Conservation (phyloP, 2,888 invertebrate genomes). For the Lithophane leautieri region DNA sequence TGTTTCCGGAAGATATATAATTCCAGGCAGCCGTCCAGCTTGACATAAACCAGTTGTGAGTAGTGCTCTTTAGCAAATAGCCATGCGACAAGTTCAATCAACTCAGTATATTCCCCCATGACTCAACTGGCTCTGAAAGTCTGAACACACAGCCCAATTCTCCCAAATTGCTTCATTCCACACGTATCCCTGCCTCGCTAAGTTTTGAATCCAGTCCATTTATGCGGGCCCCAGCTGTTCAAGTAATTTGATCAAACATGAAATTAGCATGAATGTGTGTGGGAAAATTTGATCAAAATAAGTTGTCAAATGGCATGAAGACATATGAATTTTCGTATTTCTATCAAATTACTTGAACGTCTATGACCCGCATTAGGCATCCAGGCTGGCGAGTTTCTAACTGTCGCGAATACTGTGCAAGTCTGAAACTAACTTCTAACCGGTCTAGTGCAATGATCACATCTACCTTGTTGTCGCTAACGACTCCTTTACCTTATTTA, state of each 20-base stretch:
- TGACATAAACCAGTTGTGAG: constrained; percentile 18
- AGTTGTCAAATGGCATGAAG: too few relatives aligned
- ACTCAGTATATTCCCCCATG: constrained; percentile 12
- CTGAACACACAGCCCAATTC: constrained; percentile 15
- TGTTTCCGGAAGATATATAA: not conserved
- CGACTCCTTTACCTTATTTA: not conserved
- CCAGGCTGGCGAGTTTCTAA: constrained; percentile 8
- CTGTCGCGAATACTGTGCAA: not conserved
- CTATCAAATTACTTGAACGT: too few relatives aligned
- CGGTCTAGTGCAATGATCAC: constrained; percentile 19
- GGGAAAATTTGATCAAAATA: too few relatives aligned
- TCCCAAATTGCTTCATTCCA: constrained; percentile 15
- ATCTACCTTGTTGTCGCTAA: not conserved
- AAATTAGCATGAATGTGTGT: too few relatives aligned
- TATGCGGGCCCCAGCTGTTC: too few relatives aligned
- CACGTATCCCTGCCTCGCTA: not conserved
- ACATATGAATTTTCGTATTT: too few relatives aligned
- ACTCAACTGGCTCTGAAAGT: not conserved
- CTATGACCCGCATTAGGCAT: not conserved
- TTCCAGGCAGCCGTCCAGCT: not conserved
- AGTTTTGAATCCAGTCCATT: constrained; percentile 9
- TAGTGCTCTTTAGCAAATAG: constrained; percentile 18
- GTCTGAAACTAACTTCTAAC: constrained; percentile 19
- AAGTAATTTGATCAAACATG: too few relatives aligned
- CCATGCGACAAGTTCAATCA: constrained; percentile 34